phyloP scores from a whole-genome alignment of 2,797 vertebrate genomes.

The Echiichthys vipera region DNA sequence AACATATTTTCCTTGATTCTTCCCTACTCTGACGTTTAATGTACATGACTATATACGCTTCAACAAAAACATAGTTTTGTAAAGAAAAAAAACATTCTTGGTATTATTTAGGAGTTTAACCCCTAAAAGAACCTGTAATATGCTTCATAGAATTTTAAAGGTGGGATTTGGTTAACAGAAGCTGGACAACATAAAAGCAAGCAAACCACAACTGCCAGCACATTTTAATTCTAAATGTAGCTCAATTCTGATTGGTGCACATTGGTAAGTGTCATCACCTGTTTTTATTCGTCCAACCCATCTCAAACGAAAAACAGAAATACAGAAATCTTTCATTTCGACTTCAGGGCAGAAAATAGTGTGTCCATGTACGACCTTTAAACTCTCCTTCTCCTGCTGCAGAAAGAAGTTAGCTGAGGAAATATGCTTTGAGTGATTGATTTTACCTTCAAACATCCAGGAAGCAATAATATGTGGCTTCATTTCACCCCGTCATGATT shows the following conservation, averaged over 20 bases:
- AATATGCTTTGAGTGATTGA: background rate
- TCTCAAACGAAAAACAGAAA: background rate
- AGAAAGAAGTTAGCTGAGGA: background rate
- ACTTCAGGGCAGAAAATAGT: background rate
- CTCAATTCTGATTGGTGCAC: background rate
- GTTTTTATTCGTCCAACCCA: background rate
- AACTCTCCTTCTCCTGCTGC: background rate
- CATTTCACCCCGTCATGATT: background rate
- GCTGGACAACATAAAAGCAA: background rate
- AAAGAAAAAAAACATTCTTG: background rate
- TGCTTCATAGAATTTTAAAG: background rate
- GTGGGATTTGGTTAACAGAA: background rate
- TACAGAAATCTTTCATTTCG: background rate
- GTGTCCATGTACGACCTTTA: background rate
- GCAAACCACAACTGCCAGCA: background rate
- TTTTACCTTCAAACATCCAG: background rate
- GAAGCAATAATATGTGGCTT: background rate
- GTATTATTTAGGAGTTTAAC: background rate
- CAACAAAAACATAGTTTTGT: no score
- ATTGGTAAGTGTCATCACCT: background rate
- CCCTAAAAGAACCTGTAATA: background rate
- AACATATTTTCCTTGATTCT: background rate
- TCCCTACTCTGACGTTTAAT: background rate
- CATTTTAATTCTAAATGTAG: conserved; percentile 5
- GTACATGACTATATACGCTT: background rate